Conservation (phyloP, 2,888 invertebrate genomes). For the Acronicta psi region DNA sequence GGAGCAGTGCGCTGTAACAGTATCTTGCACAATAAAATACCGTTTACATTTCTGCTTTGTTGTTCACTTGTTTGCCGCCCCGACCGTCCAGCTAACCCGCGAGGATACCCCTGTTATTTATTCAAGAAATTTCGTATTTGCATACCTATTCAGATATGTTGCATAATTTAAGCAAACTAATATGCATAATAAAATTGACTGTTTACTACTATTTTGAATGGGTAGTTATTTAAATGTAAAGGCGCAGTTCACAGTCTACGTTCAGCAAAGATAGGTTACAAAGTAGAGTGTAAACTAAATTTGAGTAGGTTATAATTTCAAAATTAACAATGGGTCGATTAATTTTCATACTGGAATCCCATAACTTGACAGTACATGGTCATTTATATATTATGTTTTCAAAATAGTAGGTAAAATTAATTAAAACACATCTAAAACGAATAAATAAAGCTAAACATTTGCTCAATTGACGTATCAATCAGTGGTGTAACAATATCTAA, state of each 20-base stretch:
- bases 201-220: background rate
- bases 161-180: constrained; percentile 37
- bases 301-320: too few species aligned
- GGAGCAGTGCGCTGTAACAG: constrained; percentile 54
- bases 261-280: too few species aligned
- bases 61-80: constrained; percentile 69
- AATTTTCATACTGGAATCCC: too few species aligned
- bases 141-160: constrained; percentile 56
- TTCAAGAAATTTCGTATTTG: constrained; percentile 65
- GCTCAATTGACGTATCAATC: constrained; percentile 24
- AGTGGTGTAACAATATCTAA: constrained; percentile 24
- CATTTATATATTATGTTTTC: too few species aligned
- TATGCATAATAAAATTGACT: constrained; percentile 22
- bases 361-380: too few species aligned
- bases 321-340: too few species aligned
- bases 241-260: too few species aligned
- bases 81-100: constrained; percentile 56
- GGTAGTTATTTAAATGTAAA: background rate
- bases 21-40: constrained; percentile 76
- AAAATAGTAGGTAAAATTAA: too few species aligned
- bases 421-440: constrained; percentile 3
- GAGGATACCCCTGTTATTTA: constrained; percentile 62
- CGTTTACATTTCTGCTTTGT: constrained; percentile 77
- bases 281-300: too few species aligned
- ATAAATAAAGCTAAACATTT: constrained; percentile 18